Percentiles rank a stretch among this genome's conserved stretches.
phyloP scores from a whole-genome alignment of 2,113 vertebrate species.

The Sisor rabdophorus region DNA sequence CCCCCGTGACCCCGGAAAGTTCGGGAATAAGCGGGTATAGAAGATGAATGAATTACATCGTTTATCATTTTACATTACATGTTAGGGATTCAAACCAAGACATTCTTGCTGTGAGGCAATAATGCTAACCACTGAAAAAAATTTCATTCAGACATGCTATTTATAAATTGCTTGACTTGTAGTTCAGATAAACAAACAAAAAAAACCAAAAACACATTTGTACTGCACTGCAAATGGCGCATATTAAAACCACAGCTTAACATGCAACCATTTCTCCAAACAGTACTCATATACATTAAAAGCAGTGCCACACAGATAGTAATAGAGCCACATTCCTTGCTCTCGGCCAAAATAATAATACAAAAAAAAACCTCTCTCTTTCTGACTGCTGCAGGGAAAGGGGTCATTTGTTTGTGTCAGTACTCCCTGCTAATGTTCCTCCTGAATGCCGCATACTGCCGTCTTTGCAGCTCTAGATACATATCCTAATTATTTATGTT shows the following conservation, averaged over 20 bases:
- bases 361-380: conserved; percentile 35
- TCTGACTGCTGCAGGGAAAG: conserved; percentile 56
- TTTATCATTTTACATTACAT: too few relatives aligned
- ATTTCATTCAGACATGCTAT: neutral
- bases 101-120: too few relatives aligned
- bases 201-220: neutral
- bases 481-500: conserved; percentile 69
- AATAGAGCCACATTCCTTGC: conserved; percentile 49
- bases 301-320: conserved; percentile 38
- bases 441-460: conserved; percentile 52
- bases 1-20: too few relatives aligned
- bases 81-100: too few relatives aligned
- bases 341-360: conserved; percentile 42
- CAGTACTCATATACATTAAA: conserved; percentile 27
- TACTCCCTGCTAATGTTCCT: conserved; percentile 63
- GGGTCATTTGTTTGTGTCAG: conserved; percentile 68
- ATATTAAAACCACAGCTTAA: conserved; percentile 34
- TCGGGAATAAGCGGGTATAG: too few relatives aligned
- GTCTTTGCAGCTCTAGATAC: conserved; percentile 52
- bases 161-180: neutral
- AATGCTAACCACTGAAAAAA: neutral
- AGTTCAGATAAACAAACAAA: neutral
- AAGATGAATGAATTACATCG: too few relatives aligned
- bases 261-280: conserved; percentile 32
- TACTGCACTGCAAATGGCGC: neutral